A percentile compares a stretch with the other conserved stretches of the same genome.
Evolutionary conservation across 2,797 vertebrate species (phyloP).

Genomic region (Trichosurus vulpecula): DNA sequence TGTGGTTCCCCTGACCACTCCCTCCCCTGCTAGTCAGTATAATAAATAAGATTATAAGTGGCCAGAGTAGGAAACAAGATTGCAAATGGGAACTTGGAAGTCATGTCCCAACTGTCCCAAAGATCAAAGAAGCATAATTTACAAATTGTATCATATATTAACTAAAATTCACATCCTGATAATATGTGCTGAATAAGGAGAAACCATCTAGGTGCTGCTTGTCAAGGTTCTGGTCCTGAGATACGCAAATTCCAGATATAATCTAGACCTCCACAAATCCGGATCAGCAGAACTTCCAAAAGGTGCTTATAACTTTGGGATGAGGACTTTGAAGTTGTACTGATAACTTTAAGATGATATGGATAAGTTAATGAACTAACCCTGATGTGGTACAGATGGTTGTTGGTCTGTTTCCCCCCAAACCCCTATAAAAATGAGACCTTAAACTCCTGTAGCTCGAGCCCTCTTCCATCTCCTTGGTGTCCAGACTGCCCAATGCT

Average conservation of each 20-base stretch:
- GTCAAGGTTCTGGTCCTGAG: not conserved
- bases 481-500: not conserved
- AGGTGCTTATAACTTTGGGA: not conserved
- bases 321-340: not conserved
- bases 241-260: not conserved
- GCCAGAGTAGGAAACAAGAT: not conserved
- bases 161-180: not conserved
- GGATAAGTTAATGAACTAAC: not conserved
- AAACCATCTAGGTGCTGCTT: not conserved
- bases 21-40: not conserved
- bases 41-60: not conserved
- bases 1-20: not conserved
- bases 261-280: not conserved
- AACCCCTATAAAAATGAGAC: not conserved
- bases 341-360: not conserved
- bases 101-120: not conserved
- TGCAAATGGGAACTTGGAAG: not conserved
- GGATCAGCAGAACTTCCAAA: not conserved
- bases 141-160: not conserved
- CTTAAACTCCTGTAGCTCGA: not conserved
- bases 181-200: not conserved
- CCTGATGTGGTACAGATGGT: not conserved
- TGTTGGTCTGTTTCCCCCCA: not conserved
- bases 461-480: not conserved
- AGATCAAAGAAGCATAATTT: not conserved